Conservation (phyloP, 2,888 invertebrate species). For the Shargacucullia verbasci region DNA sequence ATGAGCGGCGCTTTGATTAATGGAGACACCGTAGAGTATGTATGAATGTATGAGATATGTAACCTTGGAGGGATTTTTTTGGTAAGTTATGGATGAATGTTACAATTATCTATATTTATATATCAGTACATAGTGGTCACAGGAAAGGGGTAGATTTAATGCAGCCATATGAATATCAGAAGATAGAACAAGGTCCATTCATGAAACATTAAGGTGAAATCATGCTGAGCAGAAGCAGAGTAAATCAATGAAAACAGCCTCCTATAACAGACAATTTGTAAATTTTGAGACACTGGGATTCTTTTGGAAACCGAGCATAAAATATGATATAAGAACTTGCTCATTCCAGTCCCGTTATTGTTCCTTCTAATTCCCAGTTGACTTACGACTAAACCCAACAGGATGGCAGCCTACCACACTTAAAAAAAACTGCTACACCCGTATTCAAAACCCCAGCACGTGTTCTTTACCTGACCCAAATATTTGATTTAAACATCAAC, state of each 20-base stretch:
- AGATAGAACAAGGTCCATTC: too few species aligned
- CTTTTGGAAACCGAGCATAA: too few species aligned
- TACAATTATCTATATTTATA: background rate
- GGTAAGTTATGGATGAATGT: conserved; percentile 31
- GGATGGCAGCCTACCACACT: conserved; percentile 10
- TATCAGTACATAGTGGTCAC: too few species aligned
- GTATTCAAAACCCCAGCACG: conserved; percentile 50
- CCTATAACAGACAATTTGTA: too few species aligned
- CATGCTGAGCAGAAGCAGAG: too few species aligned
- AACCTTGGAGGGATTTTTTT: conserved; percentile 13
- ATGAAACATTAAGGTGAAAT: too few species aligned
- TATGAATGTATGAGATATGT: conserved; percentile 24
- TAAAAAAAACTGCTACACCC: conserved; percentile 19
- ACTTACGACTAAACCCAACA: conserved; percentile 20
- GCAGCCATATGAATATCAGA: too few species aligned
- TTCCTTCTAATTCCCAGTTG: conserved; percentile 31
- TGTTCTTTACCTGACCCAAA: conserved; percentile 49
- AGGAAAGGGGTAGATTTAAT: too few species aligned
- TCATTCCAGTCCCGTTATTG: conserved; percentile 1
- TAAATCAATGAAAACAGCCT: too few species aligned
- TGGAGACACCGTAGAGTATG: conserved; percentile 38
- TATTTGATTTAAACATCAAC: conserved; percentile 41
- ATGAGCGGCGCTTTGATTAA: conserved; percentile 71
- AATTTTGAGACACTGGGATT: too few species aligned
- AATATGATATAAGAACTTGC: too few species aligned